Conservation (phyloP, 2,888 invertebrate species). For the Phyllotreta cruciferae region DNA sequence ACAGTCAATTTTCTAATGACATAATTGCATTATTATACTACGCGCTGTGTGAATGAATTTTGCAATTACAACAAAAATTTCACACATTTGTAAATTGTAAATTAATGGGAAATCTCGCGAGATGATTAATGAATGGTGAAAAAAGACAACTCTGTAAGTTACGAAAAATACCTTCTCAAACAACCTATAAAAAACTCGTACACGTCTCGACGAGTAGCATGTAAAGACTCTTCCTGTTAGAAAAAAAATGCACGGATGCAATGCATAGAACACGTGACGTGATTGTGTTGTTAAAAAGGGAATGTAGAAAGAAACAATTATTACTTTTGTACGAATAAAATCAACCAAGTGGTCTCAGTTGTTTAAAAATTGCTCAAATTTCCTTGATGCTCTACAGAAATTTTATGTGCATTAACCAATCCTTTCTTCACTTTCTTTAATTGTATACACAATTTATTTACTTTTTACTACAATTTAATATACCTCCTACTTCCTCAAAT, state of each 20-base stretch:
- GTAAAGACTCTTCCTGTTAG: constrained; percentile 35
- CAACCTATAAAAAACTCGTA: constrained; percentile 10
- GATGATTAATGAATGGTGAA: not conserved
- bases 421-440: no score
- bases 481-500: no score
- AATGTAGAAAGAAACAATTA: constrained; percentile 4
- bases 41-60: not conserved
- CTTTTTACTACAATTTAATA: no score
- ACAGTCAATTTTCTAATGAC: no score
- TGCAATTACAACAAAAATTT: not conserved
- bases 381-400: no score
- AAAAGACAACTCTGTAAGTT: constrained; percentile 11
- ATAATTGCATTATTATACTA: no score
- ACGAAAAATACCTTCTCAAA: constrained; percentile 7
- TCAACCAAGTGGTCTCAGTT: no score
- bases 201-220: constrained; percentile 7
- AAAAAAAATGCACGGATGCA: constrained; percentile 33
- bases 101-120: no score
- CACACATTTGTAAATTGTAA: not conserved
- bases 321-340: not conserved
- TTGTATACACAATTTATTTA: no score
- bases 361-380: no score
- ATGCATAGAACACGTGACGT: constrained; percentile 21
- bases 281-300: constrained; percentile 25
- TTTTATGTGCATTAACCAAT: no score